Percentiles rank a stretch among this genome's conserved stretches.
Evolutionary conservation across 2,797 vertebrate species (phyloP).

Genomic region (Parotocinclus haroldoi): DNA sequence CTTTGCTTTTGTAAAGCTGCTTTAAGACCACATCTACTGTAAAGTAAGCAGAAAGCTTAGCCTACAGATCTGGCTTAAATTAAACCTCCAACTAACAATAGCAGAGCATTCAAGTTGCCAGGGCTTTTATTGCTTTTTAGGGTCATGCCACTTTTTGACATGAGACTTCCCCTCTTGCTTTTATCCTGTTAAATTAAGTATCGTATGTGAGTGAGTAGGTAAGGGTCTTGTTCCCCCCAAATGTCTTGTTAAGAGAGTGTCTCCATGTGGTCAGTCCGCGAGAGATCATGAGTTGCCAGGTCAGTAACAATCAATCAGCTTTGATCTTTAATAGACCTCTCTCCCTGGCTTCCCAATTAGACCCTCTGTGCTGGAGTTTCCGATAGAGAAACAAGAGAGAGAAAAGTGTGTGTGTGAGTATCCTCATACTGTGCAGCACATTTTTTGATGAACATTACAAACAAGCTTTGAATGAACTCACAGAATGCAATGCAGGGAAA

Average conservation of each 20-base stretch:
- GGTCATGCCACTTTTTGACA: not conserved
- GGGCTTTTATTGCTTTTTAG: not conserved
- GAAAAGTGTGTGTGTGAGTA: not conserved
- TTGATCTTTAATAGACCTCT: constrained; percentile 58
- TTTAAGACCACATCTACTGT: no score
- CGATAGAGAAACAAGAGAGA: constrained; percentile 40
- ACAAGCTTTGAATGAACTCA: no score
- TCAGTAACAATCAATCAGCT: constrained; percentile 59
- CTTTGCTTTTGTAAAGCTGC: no score
- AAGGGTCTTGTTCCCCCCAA: constrained; percentile 33
- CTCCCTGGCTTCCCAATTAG: constrained; percentile 50
- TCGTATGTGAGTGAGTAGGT: constrained; percentile 13
- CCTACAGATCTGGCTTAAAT: no score
- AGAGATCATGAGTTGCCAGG: constrained; percentile 53
- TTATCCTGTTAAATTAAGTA: constrained; percentile 25
- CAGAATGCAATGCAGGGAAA: no score
- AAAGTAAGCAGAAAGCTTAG: no score
- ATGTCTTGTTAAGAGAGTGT: constrained; percentile 49
- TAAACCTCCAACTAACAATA: no score
- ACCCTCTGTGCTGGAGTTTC: constrained; percentile 51
- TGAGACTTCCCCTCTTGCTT: not conserved
- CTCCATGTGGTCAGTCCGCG: constrained; percentile 46
- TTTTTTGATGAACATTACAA: no score
- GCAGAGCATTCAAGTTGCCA: not conserved
- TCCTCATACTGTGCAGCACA: not conserved